Percentiles rank a stretch among this genome's conserved stretches.
Conservation (phyloP, 2,888 invertebrate species). For the Clostera curtula region DNA sequence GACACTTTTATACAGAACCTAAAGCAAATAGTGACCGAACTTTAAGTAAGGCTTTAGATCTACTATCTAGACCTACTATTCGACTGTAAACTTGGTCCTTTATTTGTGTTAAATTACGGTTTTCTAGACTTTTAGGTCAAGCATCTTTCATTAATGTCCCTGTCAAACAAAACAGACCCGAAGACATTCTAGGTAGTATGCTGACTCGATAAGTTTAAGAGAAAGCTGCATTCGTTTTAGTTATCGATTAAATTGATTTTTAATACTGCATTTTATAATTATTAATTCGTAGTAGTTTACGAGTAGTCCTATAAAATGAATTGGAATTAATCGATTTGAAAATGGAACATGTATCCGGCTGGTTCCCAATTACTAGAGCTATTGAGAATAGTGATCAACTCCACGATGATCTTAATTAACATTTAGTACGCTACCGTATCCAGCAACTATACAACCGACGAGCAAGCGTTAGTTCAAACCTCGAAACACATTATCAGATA, state of each 20-base stretch:
- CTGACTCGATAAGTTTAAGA: constrained; percentile 32
- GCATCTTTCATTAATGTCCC: constrained; percentile 32
- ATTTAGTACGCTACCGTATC: constrained; percentile 60
- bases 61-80: neutral
- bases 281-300: constrained; percentile 36
- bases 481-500: too few species aligned
- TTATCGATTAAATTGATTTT: too few species aligned
- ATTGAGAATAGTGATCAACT: constrained; percentile 46
- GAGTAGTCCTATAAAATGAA: too few species aligned
- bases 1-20: too few species aligned
- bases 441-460: too few species aligned
- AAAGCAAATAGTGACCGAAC: too few species aligned
- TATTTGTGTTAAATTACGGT: constrained; percentile 18
- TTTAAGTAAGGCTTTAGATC: too few species aligned
- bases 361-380: constrained; percentile 49
- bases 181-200: constrained; percentile 52
- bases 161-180: constrained; percentile 35
- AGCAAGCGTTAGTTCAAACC: too few species aligned
- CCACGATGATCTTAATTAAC: constrained; percentile 63
- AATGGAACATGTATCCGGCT: constrained; percentile 45
- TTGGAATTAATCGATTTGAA: constrained; percentile 35
- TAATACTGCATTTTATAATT: neutral
- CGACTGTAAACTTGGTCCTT: constrained; percentile 15
- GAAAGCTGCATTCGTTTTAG: constrained; percentile 46
- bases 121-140: constrained; percentile 47